Evolutionary conservation across 1,140 invertebrate genomes (phyloP).

Genomic region (Branchinecta lynchi): DNA sequence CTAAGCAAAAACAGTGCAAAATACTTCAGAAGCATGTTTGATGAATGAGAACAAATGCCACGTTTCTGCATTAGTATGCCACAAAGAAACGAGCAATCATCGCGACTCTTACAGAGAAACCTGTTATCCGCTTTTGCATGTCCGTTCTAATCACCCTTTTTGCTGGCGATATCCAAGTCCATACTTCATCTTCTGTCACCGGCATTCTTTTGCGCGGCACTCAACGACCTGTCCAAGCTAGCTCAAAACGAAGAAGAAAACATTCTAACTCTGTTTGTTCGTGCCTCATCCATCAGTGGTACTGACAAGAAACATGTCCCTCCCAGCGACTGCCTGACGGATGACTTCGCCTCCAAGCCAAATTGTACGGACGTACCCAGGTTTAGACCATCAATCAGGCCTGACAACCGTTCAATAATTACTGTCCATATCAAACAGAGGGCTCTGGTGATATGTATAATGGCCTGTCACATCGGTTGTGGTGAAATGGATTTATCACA

Average conservation of each 20-base stretch:
- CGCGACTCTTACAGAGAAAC: no score
- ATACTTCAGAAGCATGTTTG: no score
- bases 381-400: neutral
- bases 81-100: no score
- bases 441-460: neutral
- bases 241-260: neutral
- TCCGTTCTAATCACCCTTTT: neutral
- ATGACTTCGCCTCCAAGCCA: neutral
- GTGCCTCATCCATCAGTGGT: neutral
- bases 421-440: constrained; percentile 6
- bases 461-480: neutral
- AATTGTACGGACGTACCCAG: neutral
- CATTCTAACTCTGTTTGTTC: constrained; percentile 10
- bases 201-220: neutral
- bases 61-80: no score
- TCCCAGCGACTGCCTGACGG: neutral
- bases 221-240: neutral
- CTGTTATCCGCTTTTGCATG: neutral
- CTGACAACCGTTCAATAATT: constrained; percentile 7
- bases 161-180: neutral
- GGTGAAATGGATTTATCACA: no score
- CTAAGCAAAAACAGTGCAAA: no score
- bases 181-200: constrained; percentile 6
- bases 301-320: constrained; percentile 9
- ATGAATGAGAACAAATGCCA: no score